These are phyloP conservation scores for Bicyclus anynana DNA, from an alignment of 1,140 invertebrate genomes.

Conservation along the genomic window DNA sequence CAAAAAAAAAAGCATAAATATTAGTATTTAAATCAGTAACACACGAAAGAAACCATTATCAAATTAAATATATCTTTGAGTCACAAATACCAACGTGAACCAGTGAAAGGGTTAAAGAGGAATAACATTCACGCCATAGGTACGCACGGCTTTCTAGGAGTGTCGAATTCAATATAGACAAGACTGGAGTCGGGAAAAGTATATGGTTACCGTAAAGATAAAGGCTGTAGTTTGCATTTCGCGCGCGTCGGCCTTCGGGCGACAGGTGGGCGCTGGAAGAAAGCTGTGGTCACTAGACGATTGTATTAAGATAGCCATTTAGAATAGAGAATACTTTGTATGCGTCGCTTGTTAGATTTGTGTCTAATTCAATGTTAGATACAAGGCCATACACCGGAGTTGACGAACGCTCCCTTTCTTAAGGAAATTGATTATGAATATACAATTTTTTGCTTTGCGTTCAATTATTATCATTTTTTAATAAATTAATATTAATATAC, in stretches of 20 bases:
- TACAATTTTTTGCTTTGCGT: no score
- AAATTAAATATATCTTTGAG: no score
- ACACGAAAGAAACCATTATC: no score
- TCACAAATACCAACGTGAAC: no score
- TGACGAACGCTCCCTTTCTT: background rate
- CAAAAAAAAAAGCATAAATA: no score
- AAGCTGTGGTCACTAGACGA: slow-evolving; percentile 34
- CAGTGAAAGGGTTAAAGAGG: no score
- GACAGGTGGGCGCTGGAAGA: slow-evolving; percentile 34
- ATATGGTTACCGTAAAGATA: slow-evolving; percentile 2
- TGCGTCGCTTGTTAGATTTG: slow-evolving; percentile 3
- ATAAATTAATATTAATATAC: no score
- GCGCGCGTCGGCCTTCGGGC: slow-evolving; percentile 19
- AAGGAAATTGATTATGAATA: no score
- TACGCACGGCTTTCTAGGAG: background rate
- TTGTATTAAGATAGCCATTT: slow-evolving; percentile 43
- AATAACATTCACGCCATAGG: background rate
- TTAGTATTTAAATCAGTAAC: no score
- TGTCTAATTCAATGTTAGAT: slow-evolving; percentile 1
- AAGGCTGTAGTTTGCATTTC: slow-evolving; percentile 12
- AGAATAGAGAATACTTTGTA: background rate
- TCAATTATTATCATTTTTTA: no score
- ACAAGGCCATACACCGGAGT: background rate
- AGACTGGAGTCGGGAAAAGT: background rate
- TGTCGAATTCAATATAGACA: background rate